Conservation (phyloP, 2,888 invertebrate genomes). For the Tribolium freemani region DNA sequence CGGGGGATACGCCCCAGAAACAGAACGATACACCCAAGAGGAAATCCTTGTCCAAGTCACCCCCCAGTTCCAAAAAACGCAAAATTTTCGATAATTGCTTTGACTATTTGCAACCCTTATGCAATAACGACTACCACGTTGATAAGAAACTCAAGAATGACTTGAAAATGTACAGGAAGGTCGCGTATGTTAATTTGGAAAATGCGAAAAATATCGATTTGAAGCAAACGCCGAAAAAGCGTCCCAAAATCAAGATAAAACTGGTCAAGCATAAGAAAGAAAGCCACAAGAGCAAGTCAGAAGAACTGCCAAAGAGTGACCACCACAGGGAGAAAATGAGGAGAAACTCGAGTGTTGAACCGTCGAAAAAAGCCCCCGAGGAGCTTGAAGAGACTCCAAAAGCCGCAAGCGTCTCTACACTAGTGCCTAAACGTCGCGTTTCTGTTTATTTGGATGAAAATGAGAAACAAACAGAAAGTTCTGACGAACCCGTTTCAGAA, state of each 20-base stretch:
- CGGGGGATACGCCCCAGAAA: background rate
- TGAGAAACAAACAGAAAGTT: background rate
- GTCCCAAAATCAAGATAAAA: constrained; percentile 32
- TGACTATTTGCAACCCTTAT: constrained; percentile 23
- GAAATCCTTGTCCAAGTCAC: constrained; percentile 15
- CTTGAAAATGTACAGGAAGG: constrained; percentile 11
- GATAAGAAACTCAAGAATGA: background rate
- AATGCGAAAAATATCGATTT: constrained; percentile 5
- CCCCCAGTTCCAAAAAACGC: constrained; percentile 20
- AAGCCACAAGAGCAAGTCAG: constrained; percentile 2
- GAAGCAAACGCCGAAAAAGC: constrained; percentile 23
- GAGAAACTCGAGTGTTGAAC: background rate
- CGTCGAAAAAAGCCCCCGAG: background rate
- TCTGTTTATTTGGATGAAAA: constrained; percentile 6
- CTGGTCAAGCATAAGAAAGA: constrained; percentile 4
- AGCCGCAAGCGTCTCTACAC: background rate
- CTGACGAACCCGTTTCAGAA: background rate
- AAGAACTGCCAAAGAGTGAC: background rate
- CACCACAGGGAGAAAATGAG: background rate
- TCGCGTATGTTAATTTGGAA: constrained; percentile 28
- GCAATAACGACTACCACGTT: constrained; percentile 10
- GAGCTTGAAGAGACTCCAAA: constrained; percentile 28
- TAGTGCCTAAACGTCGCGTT: constrained; percentile 32
- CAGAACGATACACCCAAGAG: constrained; percentile 31
- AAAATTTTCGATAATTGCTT: constrained; percentile 33